Percentiles rank a stretch among this genome's conserved stretches.
Conservation (phyloP, 2,888 invertebrate species). For the Fragum sueziense region DNA sequence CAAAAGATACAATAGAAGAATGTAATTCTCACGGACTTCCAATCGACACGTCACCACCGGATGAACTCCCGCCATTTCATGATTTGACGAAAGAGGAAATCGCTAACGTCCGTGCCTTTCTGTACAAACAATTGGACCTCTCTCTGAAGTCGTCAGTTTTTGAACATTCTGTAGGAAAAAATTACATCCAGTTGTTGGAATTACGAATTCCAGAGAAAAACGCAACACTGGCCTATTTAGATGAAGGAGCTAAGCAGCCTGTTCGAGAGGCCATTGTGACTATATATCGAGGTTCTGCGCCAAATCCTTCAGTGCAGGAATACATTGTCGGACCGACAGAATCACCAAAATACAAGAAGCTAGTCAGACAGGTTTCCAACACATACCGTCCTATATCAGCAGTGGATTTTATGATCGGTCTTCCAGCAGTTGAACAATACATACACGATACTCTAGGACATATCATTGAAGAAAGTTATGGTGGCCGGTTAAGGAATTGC, state of each 20-base stretch:
- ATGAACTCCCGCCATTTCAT: conserved; percentile 28
- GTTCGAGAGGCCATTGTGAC: conserved; percentile 66
- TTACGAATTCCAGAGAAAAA: conserved; percentile 33
- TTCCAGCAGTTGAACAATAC: not conserved
- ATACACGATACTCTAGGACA: conserved; percentile 55
- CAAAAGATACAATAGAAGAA: not conserved
- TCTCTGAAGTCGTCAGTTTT: conserved; percentile 5
- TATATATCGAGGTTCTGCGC: conserved; percentile 66
- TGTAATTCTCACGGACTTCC: not conserved
- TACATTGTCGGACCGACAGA: conserved; percentile 68
- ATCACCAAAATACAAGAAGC: conserved; percentile 50
- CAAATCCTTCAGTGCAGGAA: conserved; percentile 65
- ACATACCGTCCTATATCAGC: conserved; percentile 54
- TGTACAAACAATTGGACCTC: conserved; percentile 23
- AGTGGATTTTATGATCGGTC: conserved; percentile 48
- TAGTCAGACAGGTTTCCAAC: conserved; percentile 57
- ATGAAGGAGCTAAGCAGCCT: conserved; percentile 48
- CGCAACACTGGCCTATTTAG: conserved; percentile 24
- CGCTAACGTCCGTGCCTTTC: conserved; percentile 9
- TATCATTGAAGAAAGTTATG: conserved; percentile 67
- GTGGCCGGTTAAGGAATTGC: conserved; percentile 46
- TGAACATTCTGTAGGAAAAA: not conserved
- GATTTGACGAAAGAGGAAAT: conserved; percentile 34
- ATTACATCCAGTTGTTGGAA: conserved; percentile 30
- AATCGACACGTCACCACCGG: conserved; percentile 30